Base-by-base conservation (phyloP, 2,113 vertebrate genomes). In the Irena cyanogastra region DNA sequence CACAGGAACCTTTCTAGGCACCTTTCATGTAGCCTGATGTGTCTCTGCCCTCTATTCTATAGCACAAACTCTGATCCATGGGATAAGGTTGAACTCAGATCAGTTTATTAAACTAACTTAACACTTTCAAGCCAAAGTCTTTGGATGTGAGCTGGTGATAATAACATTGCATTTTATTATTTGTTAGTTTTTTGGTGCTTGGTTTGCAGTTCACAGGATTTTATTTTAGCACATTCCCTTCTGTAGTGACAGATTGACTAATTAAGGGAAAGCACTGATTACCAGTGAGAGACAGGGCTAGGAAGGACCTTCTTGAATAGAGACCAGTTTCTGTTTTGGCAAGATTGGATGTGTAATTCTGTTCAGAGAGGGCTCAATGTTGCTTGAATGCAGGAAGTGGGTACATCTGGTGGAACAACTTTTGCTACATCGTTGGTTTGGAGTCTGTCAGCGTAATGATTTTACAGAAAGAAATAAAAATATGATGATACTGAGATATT, bases 401-500 rank as follows among this genome's bases (percentile, higher is more conserved):
- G 0, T 45, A 3, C 14, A 9, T 77, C 23, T 52, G 13, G 10
- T 30, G 45, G 41, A 56, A 17, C 42, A 49, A n/a, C n/a, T 72
- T 54, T 4, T 23, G 17, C 44, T 68, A 1, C 52, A 52, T 44
- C 1, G 1, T 87, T 60, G 8, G 8, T 28, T 92, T 84, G 41
- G 39, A 60, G 49, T 44, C 33, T 54, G 52, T 49, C 44, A 68
- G 31, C 2, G 2, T 54, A 30, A 41, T 39, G 50, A 64, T 17
- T 80, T 64, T 65, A 31, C 69, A 86, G 49, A 42, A 70, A 42
- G 16, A 89, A 82, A 39, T 50, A 26, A 31, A 78, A 45, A 53
- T 11, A 30, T 11, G 1, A 27, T n/a, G 20, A 16, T 39, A 4
- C 0, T 78, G 44, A 54, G 22, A 17, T 28, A 61, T 0, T 35